Evolutionary conservation across 2,888 invertebrate species (phyloP).

Genomic region (Acronicta aceris): DNA sequence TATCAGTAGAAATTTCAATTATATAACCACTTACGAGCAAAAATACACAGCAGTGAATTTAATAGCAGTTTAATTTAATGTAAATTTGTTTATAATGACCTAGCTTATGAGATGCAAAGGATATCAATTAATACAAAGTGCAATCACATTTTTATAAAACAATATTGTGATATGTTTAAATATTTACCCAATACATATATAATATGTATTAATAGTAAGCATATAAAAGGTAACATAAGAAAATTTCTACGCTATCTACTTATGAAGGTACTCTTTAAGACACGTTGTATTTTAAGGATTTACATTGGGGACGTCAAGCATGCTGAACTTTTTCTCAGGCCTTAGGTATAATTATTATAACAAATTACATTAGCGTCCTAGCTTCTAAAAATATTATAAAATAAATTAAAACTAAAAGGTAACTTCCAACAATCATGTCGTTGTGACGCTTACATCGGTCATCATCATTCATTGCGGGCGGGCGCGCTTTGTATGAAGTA

Average conservation of each 20-base stretch:
- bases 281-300: conserved; percentile 79
- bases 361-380: conserved; percentile 83
- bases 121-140: conserved; percentile 49
- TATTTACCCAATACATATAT: conserved; percentile 69
- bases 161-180: conserved; percentile 69
- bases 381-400: conserved; percentile 80
- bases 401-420: conserved; percentile 87
- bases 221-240: conserved; percentile 63
- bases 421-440: conserved; percentile 80
- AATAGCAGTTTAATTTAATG: conserved; percentile 48
- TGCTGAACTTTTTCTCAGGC: conserved; percentile 87
- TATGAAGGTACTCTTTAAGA: conserved; percentile 86
- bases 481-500: conserved; percentile 4
- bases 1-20: conserved; percentile 43
- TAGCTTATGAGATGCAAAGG: conserved; percentile 51
- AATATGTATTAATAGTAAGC: conserved; percentile 67
- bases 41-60: conserved; percentile 45
- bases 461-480: conserved; percentile 35
- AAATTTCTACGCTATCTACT: conserved; percentile 72
- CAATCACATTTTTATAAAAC: conserved; percentile 53
- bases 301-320: conserved; percentile 62
- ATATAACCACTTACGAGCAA: conserved; percentile 41
- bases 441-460: conserved; percentile 42
- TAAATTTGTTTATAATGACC: conserved; percentile 47
- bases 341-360: conserved; percentile 76